Percentiles rank a stretch among this genome's conserved stretches.
phyloP scores from a whole-genome alignment of 2,797 vertebrate species.

The Betta splendens region DNA sequence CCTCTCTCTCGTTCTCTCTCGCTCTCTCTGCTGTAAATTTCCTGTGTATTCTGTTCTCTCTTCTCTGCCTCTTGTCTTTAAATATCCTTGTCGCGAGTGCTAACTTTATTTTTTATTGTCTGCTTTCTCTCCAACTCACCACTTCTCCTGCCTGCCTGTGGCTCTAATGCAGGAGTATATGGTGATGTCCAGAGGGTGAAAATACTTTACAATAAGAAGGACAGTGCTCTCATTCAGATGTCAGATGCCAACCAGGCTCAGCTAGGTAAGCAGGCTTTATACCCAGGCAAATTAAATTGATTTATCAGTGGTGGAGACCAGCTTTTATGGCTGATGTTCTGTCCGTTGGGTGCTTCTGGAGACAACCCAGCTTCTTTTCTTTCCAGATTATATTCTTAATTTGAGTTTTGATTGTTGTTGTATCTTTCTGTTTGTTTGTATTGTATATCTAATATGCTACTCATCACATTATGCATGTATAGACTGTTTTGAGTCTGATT shows the following conservation, averaged over 20 bases:
- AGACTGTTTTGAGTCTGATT: too few species aligned
- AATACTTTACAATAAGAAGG: slow-evolving; percentile 99
- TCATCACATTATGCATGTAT: too few species aligned
- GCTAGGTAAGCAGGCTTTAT: slow-evolving; percentile 85
- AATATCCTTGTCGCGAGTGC: slow-evolving; percentile 78
- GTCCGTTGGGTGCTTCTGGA: too few species aligned
- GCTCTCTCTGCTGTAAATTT: slow-evolving; percentile 81
- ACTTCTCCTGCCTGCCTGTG: slow-evolving; percentile 77
- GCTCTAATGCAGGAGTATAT: slow-evolving; percentile 92
- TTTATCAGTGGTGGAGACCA: background rate
- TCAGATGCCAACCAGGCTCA: slow-evolving; percentile 96
- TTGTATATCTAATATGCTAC: too few species aligned
- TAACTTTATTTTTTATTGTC: slow-evolving; percentile 54
- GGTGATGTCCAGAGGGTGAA: slow-evolving; percentile 98
- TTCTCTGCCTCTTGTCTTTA: slow-evolving; percentile 70
- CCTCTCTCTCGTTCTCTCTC: slow-evolving; percentile 54
- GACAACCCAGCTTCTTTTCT: too few species aligned
- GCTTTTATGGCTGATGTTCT: too few species aligned
- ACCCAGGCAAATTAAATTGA: background rate
- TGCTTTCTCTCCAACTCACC: slow-evolving; percentile 69
- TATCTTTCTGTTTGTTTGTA: too few species aligned
- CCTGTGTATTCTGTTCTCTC: slow-evolving; percentile 81
- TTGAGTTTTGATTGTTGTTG: too few species aligned
- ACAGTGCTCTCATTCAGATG: slow-evolving; percentile 99
- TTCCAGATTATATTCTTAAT: too few species aligned